These are phyloP conservation scores for Cygnus olor DNA, from an alignment of 2,797 vertebrate species.

Conservation along the genomic window DNA sequence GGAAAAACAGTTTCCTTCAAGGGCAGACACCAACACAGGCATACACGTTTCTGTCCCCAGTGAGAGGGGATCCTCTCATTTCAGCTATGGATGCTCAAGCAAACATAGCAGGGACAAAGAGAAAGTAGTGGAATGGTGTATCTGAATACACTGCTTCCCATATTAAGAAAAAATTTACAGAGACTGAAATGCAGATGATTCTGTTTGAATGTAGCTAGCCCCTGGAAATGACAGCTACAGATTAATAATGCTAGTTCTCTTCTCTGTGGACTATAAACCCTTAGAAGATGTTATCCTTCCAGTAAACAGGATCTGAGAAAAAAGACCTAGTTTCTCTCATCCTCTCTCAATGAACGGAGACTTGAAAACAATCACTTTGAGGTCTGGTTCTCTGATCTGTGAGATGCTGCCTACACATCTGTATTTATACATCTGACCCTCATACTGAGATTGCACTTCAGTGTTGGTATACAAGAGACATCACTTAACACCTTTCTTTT, in stretches of 20 bases:
- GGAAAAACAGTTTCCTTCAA: neutral
- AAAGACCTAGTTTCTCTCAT: neutral
- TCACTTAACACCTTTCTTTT: neutral
- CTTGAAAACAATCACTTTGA: neutral
- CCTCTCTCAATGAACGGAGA: neutral
- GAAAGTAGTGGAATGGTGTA: neutral
- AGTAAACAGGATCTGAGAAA: neutral
- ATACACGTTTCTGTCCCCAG: neutral
- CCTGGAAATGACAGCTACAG: neutral
- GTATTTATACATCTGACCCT: neutral
- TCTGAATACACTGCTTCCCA: neutral
- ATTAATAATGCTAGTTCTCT: neutral
- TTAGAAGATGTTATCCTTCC: neutral
- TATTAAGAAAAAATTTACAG: neutral
- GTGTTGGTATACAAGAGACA: neutral
- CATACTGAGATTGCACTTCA: neutral
- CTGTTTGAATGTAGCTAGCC: neutral
- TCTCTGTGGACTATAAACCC: fast-evolving
- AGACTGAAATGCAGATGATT: neutral
- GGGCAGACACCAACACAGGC: neutral
- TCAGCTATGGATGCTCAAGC: neutral
- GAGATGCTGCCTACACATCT: neutral
- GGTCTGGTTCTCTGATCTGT: neutral
- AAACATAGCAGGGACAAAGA: neutral
- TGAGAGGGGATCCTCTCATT: neutral